Base-by-base conservation (phyloP, 1,140 invertebrate species). In the Temnothorax longispinosus region DNA sequence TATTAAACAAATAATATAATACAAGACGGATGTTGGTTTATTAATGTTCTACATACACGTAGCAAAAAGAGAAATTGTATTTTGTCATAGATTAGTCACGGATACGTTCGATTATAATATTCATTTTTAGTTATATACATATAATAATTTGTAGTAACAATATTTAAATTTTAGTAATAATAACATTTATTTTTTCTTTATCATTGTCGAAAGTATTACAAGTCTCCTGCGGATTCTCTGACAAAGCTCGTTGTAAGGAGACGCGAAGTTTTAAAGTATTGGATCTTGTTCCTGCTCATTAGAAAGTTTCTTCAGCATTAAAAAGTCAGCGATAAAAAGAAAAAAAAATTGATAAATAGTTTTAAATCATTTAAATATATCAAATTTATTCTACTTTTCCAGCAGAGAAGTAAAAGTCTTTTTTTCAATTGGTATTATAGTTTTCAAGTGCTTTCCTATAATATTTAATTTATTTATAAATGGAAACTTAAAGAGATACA, bases 291-390 rank as follows among this genome's bases (percentile, higher is more conserved):
- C 8, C 32, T 71, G 35, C 64, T 81, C 15, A 65, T 81, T 71
- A 81, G 3, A 56, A 80, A 81, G n/a, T 81, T 81, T 54, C 32
- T 56, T 18, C 50, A 81, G 15, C 11, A 80, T 80, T 7, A 52
- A 67, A 81, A 41, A 27, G 11, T 80, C 27, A 27, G 69, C 15
- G 10, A 54, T 10, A 69, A 18, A 69, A 11, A 64, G 13, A 52
- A 47, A 50, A 27, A 60, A 60, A 50, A 35, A 21, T 78, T 52
- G 10, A 50, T 50, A 35, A 35, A 15, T 27, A 50, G 7, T 81
- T 21, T 71, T 18, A 21, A n/a, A 80, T 67, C 2, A 15, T 41
- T 67, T 4, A 0, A 67, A 67, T 41, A 80, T 52, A 0, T 67
- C 7, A 52, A 18, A 69, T 54, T 69, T 69, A 67, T 21, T 67